Evolutionary conservation across 2,113 vertebrate genomes (phyloP).

Genomic region (Desmodus rotundus): DNA sequence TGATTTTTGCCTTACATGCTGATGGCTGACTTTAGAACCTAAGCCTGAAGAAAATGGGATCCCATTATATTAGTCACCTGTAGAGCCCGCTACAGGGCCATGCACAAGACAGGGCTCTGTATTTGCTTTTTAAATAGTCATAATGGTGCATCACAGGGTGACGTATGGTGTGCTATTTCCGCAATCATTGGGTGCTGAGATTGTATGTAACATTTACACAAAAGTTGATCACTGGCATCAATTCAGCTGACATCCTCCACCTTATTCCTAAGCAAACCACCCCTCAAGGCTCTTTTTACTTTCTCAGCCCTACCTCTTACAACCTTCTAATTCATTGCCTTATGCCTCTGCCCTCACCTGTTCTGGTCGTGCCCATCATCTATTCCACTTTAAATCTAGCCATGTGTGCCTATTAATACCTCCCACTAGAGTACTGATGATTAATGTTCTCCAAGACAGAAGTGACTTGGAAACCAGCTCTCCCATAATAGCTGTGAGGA

Average conservation of each 20-base stretch:
- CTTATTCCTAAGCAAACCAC: conserved; percentile 1
- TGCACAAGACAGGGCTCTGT: not conserved
- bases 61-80: not conserved
- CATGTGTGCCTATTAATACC: not conserved
- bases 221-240: not conserved
- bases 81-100: not conserved
- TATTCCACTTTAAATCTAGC: not conserved
- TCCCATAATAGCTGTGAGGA: not conserved
- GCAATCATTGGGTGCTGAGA: not conserved
- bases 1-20: not conserved
- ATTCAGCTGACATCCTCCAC: not conserved
- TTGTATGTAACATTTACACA: not conserved
- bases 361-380: not conserved
- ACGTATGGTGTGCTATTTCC: not conserved
- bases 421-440: not conserved
- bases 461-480: not conserved
- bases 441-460: not conserved
- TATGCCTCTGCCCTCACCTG: not conserved
- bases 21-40: not conserved
- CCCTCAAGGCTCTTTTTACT: not conserved
- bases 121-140: not conserved
- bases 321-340: not conserved
- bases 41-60: not conserved
- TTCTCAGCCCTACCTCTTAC: not conserved
- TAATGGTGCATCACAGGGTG: not conserved